Evolutionary conservation across 2,888 invertebrate species (phyloP), one percentile per base, ranked within the genome.

Genomic region (Acrobasis repandana): DNA sequence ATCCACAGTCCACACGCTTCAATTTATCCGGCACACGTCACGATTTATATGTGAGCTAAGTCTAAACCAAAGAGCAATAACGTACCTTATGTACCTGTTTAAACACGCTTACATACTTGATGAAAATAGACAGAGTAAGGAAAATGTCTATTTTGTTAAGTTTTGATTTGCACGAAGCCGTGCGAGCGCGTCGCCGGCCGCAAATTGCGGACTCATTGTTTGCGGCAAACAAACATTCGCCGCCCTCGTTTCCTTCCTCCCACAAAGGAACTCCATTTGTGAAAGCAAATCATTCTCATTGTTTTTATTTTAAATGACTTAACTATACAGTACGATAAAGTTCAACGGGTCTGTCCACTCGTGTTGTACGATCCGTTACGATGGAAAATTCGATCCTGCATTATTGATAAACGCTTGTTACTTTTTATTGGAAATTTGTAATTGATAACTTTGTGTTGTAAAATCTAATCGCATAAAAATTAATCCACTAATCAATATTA

Each of bases 171-270:
- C 82, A 83, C 84, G 83, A 86, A 86, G 85, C 6, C 20, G 6
- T 86, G 82, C 85, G 83, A 83, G 78, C 77, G 77, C 80, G 82
- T 78, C 82, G 82, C 76, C 76, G 79, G 78, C 82, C 86, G 82
- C 90, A 90, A 90, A 89, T 90, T 87, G 90, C 87, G 79, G 83
- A 79, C 85, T 88, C 87, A 90, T 89, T 91, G 88, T 90, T 89
- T 88, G 83, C 76, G 76, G 73, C 80, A 76, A 83, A 84, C 89
- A 89, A 91, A 90, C 88, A 88, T 85, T 86, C 83, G 80, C 80
- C 76, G 77, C 77, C 71, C 79, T 76, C 83, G 83, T 80, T 85
- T 87, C 84, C 84, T 85, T 83, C 79, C 79, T 69, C 68, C 67
- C 78, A 87, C 88, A 86, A 88, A 86, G 83, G 82, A 86, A 86